Base-by-base conservation (phyloP, 2,888 invertebrate genomes). In the Plebejus anna region DNA sequence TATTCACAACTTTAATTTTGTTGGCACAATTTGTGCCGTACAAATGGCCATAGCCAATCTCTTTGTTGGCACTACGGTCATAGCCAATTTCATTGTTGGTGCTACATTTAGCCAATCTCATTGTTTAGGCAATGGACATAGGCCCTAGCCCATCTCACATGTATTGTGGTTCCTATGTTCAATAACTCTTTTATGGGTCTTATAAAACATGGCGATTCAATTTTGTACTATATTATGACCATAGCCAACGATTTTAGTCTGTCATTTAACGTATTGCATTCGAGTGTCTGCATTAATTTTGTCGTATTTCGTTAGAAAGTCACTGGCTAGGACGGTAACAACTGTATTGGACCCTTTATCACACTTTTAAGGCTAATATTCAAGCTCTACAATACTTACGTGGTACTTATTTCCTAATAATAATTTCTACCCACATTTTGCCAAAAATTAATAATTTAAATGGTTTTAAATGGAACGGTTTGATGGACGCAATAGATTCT, bases 271-370 rank as follows among this genome's bases (percentile, higher is more conserved):
- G 1, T 55, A 55, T 47, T 51, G 32, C 13, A 73, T 73, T 73
- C 73, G 73, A 73, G 73, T 32, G 13, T 32, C 73, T 73, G 73
- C 73, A 28, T 16, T 28, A 28, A 32, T 73, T 13, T 55, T 13
- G 55, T 47, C 76, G 61, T 42, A 47, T 66, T 75, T 75, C 32
- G 59, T 76, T 47, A 78, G 79, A 83, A 82, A 84, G 82, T 89
- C 89, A 90, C 90, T 90, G 90, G 88, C 83, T 85, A 84, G 90
- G 90, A 91, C 90, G 90, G 90, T 89, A 89, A 89, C 87, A 85
- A 78, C 72, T 80, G 78, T 78, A 79, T 84, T 84, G 85, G 84
- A 84, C 84, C 84, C 84, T 82, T 81, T 82, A 81, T 81, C 81
- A 81, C 80, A 82, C 72, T 13, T 61, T 59, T 77, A 71, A 77